These are phyloP conservation scores for Drosophila birchii DNA, from an alignment of 2,888 invertebrate genomes.

Conservation along the genomic window DNA sequence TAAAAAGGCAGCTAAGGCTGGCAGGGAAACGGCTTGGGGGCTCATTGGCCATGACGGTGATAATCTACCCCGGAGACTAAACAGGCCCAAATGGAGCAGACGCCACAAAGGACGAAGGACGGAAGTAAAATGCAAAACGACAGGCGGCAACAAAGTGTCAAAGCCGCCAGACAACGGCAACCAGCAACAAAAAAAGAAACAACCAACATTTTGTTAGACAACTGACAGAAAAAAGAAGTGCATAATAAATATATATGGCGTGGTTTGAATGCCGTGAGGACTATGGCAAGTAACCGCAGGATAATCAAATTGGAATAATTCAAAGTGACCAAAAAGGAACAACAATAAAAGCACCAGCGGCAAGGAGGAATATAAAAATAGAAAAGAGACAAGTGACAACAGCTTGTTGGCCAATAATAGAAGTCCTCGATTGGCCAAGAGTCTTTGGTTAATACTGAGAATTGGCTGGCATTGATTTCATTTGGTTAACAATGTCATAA, in stretches of 20 bases:
- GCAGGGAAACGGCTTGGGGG: slow-evolving; percentile 25
- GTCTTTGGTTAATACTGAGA: slow-evolving; percentile 6
- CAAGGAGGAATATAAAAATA: slow-evolving; percentile 17
- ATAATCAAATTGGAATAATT: slow-evolving; percentile 67
- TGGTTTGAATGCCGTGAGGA: slow-evolving; percentile 2
- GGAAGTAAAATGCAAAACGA: slow-evolving; percentile 30
- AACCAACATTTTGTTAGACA: slow-evolving; percentile 60
- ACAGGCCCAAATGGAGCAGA: slow-evolving; percentile 31
- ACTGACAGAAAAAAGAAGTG: slow-evolving; percentile 48
- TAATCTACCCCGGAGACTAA: slow-evolving; percentile 65
- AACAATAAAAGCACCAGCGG: slow-evolving; percentile 3
- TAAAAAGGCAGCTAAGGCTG: slow-evolving; percentile 48
- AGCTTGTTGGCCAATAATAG: slow-evolving; percentile 17
- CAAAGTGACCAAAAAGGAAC: slow-evolving; percentile 36
- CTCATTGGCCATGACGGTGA: slow-evolving; percentile 55
- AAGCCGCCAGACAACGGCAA: slow-evolving; percentile 58
- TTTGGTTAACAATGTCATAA: slow-evolving; percentile 12
- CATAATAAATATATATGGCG: slow-evolving; percentile 55
- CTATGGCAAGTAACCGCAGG: slow-evolving; percentile 34
- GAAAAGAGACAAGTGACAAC: not conserved
- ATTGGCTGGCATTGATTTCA: slow-evolving; percentile 28
- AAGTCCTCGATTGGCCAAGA: slow-evolving; percentile 11
- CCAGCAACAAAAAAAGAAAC: slow-evolving; percentile 37
- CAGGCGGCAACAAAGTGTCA: slow-evolving; percentile 53
- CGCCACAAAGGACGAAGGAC: slow-evolving; percentile 8